phyloP scores from a whole-genome alignment of 1,140 invertebrate species.

The Lordiphosa mommai region DNA sequence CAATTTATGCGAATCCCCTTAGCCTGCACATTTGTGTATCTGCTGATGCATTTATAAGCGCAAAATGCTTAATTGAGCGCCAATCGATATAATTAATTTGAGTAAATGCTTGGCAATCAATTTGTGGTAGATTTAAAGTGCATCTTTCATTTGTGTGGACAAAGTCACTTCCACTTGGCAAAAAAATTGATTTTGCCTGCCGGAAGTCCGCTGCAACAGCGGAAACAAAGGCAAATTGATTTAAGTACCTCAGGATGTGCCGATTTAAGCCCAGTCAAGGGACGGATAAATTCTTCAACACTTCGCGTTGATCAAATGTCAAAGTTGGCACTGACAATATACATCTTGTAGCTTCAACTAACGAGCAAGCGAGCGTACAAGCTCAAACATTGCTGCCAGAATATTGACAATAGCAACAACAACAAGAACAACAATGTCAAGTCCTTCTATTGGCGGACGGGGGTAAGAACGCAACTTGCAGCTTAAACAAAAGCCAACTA shows the following conservation, averaged over 20 bases:
- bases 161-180: neutral
- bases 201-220: neutral
- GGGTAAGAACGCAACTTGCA: slow-evolving; percentile 55
- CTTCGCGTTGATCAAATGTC: slow-evolving; percentile 37
- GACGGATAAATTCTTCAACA: too few relatives aligned
- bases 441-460: slow-evolving; percentile 23
- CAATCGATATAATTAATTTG: slow-evolving; percentile 38
- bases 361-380: slow-evolving; percentile 38
- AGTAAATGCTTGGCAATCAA: slow-evolving; percentile 1
- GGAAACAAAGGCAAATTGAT: neutral
- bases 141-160: neutral
- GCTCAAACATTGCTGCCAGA: slow-evolving; percentile 38
- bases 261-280: too few relatives aligned
- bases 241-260: neutral
- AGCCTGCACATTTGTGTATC: neutral
- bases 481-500: slow-evolving; percentile 54
- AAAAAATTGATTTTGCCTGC: slow-evolving; percentile 2
- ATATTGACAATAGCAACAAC: slow-evolving; percentile 35
- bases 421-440: slow-evolving; percentile 9
- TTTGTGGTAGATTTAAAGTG: slow-evolving; percentile 14
- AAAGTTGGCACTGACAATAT: slow-evolving; percentile 12
- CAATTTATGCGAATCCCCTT: neutral
- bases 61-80: slow-evolving; percentile 29
- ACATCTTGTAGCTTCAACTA: slow-evolving; percentile 31
- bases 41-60: slow-evolving; percentile 18